phyloP scores from a whole-genome alignment of 1,140 invertebrate genomes.

The Saccostrea cuccullata region DNA sequence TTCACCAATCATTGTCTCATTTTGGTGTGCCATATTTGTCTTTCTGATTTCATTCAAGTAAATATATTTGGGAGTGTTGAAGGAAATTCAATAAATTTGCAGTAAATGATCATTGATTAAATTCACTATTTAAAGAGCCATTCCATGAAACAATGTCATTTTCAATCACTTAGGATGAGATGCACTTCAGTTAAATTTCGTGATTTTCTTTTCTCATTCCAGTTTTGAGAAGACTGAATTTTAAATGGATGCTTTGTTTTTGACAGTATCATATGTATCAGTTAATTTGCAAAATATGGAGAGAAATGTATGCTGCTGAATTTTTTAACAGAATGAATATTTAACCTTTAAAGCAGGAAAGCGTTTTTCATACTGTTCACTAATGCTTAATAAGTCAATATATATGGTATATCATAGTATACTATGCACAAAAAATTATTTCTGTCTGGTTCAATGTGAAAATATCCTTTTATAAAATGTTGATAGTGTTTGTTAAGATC shows the following conservation, averaged over 20 bases:
- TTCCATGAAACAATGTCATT: neutral
- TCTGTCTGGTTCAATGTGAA: neutral
- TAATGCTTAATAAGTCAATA: neutral
- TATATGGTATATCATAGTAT: neutral
- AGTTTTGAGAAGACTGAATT: neutral
- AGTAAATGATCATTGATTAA: neutral
- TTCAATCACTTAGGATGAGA: neutral
- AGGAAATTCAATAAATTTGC: neutral
- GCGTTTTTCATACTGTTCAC: conserved; percentile 1
- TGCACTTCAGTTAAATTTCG: neutral
- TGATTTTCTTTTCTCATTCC: conserved; percentile 7
- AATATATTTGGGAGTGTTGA: neutral
- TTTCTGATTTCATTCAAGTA: conserved; percentile 3
- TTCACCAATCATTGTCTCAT: neutral
- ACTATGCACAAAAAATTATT: neutral
- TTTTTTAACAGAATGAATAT: neutral
- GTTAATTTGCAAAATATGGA: neutral
- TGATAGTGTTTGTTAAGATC: too few species aligned
- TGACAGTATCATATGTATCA: neutral
- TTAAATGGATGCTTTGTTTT: neutral
- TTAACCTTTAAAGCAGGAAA: neutral
- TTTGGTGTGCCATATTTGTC: conserved; percentile 23
- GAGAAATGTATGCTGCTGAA: neutral
- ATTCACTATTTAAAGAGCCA: neutral
- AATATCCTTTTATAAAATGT: neutral